Evolutionary conservation across 2,797 vertebrate genomes (phyloP).

Genomic region (Carcharodon carcharias): DNA sequence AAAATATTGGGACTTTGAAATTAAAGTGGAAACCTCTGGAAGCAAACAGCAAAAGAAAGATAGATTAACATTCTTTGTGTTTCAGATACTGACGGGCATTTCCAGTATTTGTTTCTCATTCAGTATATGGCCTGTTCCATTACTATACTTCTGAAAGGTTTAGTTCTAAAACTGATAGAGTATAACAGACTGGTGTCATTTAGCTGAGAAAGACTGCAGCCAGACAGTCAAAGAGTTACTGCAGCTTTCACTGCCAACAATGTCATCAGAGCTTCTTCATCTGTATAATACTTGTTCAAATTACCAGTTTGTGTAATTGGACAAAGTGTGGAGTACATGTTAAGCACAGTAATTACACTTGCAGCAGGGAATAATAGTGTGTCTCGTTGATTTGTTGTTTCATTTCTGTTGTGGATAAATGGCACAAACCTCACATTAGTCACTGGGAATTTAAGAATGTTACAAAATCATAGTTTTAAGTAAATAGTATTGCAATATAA

Average conservation of each 20-base stretch:
- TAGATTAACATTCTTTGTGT: not conserved
- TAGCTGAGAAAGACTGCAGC: not conserved
- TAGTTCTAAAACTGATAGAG: not conserved
- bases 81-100: not conserved
- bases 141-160: slow-evolving; percentile 4
- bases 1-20: not conserved
- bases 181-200: not conserved
- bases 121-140: not conserved
- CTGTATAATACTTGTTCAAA: slow-evolving; percentile 3
- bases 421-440: not conserved
- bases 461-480: not conserved
- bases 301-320: slow-evolving; percentile 15
- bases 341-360: slow-evolving; percentile 10
- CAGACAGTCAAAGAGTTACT: not conserved
- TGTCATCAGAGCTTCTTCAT: not conserved
- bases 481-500: not conserved
- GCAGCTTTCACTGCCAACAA: not conserved
- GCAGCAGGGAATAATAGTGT: not conserved
- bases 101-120: not conserved
- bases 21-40: not conserved
- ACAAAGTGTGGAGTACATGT: not conserved
- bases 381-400: slow-evolving; percentile 4
- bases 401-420: not conserved
- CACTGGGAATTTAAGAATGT: not conserved
- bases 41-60: not conserved